A percentile compares a stretch with the other conserved stretches of the same genome.
Conservation (phyloP, 2,113 vertebrate genomes). For the Cololabis saira region DNA sequence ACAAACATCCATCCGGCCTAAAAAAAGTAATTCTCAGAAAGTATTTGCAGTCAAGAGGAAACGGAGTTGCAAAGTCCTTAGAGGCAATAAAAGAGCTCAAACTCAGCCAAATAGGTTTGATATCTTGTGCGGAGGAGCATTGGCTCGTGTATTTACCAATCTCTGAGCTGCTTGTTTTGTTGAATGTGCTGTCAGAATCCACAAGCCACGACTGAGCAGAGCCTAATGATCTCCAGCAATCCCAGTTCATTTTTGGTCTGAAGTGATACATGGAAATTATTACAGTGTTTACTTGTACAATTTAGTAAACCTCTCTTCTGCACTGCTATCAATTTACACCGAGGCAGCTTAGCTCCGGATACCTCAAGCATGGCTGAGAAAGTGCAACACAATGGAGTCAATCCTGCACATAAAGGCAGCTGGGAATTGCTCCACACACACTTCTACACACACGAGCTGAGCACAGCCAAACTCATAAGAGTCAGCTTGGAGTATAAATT, state of each 20-base stretch:
- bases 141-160: conserved; percentile 56
- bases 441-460: conserved; percentile 9
- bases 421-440: conserved; percentile 17
- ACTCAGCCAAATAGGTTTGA: conserved; percentile 57
- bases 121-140: conserved; percentile 48
- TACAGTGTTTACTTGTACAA: conserved; percentile 61
- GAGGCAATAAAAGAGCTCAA: conserved; percentile 45
- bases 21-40: conserved; percentile 17
- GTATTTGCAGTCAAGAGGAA: conserved; percentile 28
- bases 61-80: conserved; percentile 38
- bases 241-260: conserved; percentile 62
- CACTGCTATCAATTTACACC: conserved; percentile 58
- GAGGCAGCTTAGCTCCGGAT: conserved; percentile 49
- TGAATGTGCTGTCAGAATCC: conserved; percentile 60
- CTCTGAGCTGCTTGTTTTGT: conserved; percentile 53
- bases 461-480: conserved; percentile 7
- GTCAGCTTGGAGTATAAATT: too few relatives aligned
- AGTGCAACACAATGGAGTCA: conserved; percentile 50
- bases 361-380: conserved; percentile 55
- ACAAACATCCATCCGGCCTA: conserved; percentile 23
- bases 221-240: conserved; percentile 59
- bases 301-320: conserved; percentile 55
- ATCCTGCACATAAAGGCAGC: conserved; percentile 50
- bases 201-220: conserved; percentile 52
- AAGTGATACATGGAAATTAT: conserved; percentile 67